These are phyloP conservation scores for Aldabrachelys gigantea DNA, from an alignment of 2,113 vertebrate genomes.

Conservation along the genomic window DNA sequence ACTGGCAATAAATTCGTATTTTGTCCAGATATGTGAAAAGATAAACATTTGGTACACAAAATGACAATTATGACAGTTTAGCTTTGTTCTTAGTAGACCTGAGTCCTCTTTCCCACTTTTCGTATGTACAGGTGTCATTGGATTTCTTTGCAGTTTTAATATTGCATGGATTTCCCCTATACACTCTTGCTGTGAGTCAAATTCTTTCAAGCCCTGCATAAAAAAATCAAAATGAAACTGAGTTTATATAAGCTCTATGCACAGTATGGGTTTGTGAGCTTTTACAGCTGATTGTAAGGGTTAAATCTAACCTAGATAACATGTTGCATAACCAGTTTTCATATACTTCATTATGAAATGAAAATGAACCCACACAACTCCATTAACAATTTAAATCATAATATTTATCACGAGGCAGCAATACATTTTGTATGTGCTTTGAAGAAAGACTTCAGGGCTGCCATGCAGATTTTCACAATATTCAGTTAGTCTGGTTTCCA, in stretches of 20 bases:
- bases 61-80: background rate
- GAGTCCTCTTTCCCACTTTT: background rate
- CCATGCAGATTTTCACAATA: background rate
- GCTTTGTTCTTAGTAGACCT: background rate
- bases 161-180: background rate
- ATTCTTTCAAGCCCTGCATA: background rate
- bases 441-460: background rate
- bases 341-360: background rate
- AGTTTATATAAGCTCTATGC: background rate
- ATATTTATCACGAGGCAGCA: background rate
- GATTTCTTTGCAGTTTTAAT: background rate
- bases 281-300: background rate
- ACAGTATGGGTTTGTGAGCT: background rate
- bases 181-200: background rate
- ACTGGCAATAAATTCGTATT: background rate
- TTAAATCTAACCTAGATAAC: background rate
- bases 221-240: background rate
- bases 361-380: background rate
- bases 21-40: background rate
- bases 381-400: background rate
- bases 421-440: background rate
- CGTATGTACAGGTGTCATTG: background rate
- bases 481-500: background rate
- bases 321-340: rapidly evolving
- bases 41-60: background rate